Conservation (phyloP, 2,113 vertebrate species). For the Austrofundulus limnaeus region DNA sequence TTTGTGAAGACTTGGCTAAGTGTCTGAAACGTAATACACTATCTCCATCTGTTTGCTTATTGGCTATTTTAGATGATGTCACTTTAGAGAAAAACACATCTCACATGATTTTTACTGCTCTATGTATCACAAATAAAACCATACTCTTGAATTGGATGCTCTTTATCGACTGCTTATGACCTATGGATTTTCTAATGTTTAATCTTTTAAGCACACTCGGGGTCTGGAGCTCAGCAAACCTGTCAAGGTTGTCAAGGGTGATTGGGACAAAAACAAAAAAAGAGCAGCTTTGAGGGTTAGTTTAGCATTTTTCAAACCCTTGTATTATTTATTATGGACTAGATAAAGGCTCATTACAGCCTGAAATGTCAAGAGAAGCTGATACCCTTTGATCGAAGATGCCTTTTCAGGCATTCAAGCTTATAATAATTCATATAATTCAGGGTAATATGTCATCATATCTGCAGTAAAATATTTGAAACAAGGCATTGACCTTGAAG, state of each 20-base stretch:
- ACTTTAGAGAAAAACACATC: no score
- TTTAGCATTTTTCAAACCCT: slow-evolving; percentile 2
- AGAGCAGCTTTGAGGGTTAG: neutral
- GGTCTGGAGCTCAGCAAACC: slow-evolving; percentile 23
- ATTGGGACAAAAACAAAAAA: slow-evolving; percentile 10
- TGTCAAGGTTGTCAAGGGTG: slow-evolving; percentile 33
- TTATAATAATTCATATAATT: slow-evolving; percentile 7
- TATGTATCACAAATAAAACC: no score
- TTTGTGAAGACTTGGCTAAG: no score
- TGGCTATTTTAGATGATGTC: no score
- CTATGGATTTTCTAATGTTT: slow-evolving; percentile 25
- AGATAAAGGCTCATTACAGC: neutral
- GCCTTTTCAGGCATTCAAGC: neutral
- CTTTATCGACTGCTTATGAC: slow-evolving; percentile 17
- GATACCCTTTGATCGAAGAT: neutral
- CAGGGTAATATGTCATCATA: neutral
- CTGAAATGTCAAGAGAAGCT: slow-evolving; percentile 7
- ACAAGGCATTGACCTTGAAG: neutral
- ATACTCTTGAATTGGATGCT: no score
- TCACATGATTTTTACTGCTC: no score
- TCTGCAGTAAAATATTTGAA: slow-evolving; percentile 1
- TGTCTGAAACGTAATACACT: no score
- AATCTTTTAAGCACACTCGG: neutral
- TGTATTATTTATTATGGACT: neutral
- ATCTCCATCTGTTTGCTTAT: no score